Conservation (phyloP, 2,888 invertebrate species). For the Pammene fasciana region DNA sequence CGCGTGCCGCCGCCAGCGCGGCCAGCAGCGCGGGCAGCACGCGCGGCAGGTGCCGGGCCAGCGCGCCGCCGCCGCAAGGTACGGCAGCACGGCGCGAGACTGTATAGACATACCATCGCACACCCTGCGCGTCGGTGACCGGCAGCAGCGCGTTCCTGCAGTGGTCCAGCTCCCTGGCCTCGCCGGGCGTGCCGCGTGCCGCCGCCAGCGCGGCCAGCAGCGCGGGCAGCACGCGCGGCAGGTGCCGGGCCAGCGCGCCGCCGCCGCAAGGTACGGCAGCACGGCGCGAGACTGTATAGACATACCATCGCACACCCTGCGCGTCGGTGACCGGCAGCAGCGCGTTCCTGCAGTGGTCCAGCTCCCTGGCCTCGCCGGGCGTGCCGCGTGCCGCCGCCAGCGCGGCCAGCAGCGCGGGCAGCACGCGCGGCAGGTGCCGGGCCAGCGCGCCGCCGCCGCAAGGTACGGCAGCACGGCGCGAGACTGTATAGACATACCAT, state of each 20-base stretch:
- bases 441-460: no score
- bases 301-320: constrained; percentile 54
- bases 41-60: no score
- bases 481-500: constrained; percentile 82
- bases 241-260: constrained; percentile 86
- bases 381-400: no score
- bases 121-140: constrained; percentile 93
- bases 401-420: no score
- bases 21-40: no score
- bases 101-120: constrained; percentile 88
- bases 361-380: constrained; percentile 85
- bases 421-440: no score
- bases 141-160: constrained; percentile 97
- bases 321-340: constrained; percentile 78
- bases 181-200: constrained; percentile 89
- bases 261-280: no score
- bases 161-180: constrained; percentile 91
- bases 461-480: no score
- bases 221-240: constrained; percentile 86
- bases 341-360: constrained; percentile 51
- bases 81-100: no score
- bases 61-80: no score
- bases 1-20: no score
- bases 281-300: constrained; percentile 67
- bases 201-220: constrained; percentile 56